Conservation (phyloP, 1,140 invertebrate species). For the Vollenhovia emeryi region DNA sequence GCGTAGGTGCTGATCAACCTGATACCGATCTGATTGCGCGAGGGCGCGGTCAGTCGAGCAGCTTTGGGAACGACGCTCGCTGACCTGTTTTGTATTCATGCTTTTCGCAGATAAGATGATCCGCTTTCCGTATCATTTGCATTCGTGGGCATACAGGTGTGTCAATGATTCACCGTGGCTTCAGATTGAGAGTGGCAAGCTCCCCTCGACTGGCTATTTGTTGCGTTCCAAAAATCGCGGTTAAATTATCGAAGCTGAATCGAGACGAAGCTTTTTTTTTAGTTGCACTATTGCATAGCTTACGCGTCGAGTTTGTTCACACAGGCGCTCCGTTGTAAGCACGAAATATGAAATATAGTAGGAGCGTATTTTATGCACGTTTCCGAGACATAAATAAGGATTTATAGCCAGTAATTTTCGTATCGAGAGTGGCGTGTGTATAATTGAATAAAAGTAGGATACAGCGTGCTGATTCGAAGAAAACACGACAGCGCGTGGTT, state of each 20-base stretch:
- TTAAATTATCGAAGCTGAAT: conserved; percentile 27
- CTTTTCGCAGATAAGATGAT: conserved; percentile 35
- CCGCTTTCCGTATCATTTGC: conserved; percentile 46
- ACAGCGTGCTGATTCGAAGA: neutral
- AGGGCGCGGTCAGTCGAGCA: conserved; percentile 40
- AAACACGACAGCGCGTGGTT: neutral
- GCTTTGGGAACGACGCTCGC: conserved; percentile 7
- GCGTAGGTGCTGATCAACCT: conserved; percentile 63
- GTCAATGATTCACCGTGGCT: conserved; percentile 4
- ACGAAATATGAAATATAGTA: conserved; percentile 10
- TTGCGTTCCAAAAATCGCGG: neutral
- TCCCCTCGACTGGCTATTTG: neutral
- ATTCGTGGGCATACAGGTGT: conserved; percentile 45
- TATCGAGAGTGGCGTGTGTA: conserved; percentile 31
- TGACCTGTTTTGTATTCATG: conserved; percentile 37
- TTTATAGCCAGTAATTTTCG: conserved; percentile 43
- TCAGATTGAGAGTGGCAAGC: neutral
- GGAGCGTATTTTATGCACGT: conserved; percentile 12
- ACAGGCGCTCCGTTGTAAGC: neutral
- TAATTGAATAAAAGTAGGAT: conserved; percentile 46
- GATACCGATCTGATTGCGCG: conserved; percentile 63
- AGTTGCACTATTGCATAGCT: neutral
- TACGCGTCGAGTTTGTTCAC: neutral
- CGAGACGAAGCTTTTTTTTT: neutral
- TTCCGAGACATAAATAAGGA: conserved; percentile 34